Percentiles rank a stretch among this genome's conserved stretches.
phyloP scores from a whole-genome alignment of 1,140 invertebrate species.

The Hypsibius dujardini region DNA sequence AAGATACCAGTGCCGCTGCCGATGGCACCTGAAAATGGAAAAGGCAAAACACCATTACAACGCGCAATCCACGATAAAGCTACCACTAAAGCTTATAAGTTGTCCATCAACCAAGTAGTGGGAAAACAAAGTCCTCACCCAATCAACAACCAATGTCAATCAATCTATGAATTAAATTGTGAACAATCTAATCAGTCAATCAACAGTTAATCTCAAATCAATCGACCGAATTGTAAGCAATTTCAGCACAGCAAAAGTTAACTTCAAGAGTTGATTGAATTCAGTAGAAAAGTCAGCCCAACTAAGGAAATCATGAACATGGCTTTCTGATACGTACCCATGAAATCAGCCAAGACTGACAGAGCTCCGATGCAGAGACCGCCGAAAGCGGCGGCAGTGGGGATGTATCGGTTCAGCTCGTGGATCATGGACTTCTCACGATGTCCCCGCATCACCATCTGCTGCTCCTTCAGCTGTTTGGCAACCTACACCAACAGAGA shows the following conservation, averaged over 20 bases:
- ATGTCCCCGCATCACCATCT: constrained; percentile 99
- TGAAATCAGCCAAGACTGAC: constrained; percentile 91
- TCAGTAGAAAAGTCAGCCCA: too few relatives aligned
- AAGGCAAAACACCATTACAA: too few relatives aligned
- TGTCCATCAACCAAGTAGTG: constrained; percentile 18
- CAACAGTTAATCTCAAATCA: too few relatives aligned
- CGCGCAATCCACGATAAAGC: too few relatives aligned
- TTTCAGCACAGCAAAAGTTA: too few relatives aligned
- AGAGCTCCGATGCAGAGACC: constrained; percentile 93
- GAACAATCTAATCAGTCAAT: too few relatives aligned
- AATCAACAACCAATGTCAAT: constrained; percentile 1
- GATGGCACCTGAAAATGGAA: constrained; percentile 59
- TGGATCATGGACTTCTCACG: constrained; percentile 98
- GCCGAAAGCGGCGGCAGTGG: constrained; percentile 98
- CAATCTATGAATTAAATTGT: constrained; percentile 13
- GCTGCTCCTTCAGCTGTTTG: constrained; percentile 96
- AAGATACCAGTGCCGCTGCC: constrained; percentile 97
- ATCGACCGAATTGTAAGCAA: too few relatives aligned
- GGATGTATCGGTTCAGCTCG: constrained; percentile 96
- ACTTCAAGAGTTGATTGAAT: too few relatives aligned
- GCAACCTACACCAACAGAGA: constrained; percentile 51
- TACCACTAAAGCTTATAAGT: too few relatives aligned
- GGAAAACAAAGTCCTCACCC: not conserved
- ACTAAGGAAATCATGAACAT: too few relatives aligned
- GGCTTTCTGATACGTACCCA: constrained; percentile 52